phyloP scores from a whole-genome alignment of 1,140 invertebrate genomes.

The Cydia fagiglandana region DNA sequence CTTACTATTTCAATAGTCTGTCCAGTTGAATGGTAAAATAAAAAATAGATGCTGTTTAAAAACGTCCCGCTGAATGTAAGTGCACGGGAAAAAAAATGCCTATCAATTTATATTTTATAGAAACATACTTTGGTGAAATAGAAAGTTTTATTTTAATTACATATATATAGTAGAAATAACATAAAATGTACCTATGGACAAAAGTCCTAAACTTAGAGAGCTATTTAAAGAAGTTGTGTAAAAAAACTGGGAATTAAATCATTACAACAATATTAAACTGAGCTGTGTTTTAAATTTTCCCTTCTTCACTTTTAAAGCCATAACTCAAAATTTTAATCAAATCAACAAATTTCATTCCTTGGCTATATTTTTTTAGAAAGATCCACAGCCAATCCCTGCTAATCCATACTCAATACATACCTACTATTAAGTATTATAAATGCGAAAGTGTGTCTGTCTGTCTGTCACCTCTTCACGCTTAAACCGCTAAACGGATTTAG shows the following conservation, averaged over 20 bases:
- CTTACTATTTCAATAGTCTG: conserved; percentile 17
- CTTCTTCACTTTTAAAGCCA: neutral
- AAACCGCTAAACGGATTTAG: no score
- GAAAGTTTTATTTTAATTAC: conserved; percentile 45
- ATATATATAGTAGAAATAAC: conserved; percentile 36
- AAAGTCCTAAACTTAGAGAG: conserved; percentile 41
- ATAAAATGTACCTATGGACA: conserved; percentile 47
- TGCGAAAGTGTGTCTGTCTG: no score
- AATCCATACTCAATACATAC: no score
- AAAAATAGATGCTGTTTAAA: conserved; percentile 4
- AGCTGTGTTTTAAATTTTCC: neutral
- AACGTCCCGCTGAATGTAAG: neutral
- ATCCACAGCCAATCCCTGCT: no score
- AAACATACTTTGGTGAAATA: conserved; percentile 54
- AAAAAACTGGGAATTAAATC: conserved; percentile 22
- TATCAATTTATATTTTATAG: conserved; percentile 66
- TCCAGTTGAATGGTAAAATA: conserved; percentile 3
- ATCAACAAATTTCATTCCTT: no score
- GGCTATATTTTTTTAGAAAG: no score
- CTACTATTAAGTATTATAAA: no score
- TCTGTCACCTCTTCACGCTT: no score
- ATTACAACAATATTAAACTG: conserved; percentile 21
- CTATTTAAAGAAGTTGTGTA: conserved; percentile 41
- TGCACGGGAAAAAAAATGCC: conserved; percentile 37
- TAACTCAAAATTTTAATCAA: no score